Percentiles rank a stretch among this genome's conserved stretches.
phyloP scores from a whole-genome alignment of 2,113 vertebrate species.

The Parotia lawesii region DNA sequence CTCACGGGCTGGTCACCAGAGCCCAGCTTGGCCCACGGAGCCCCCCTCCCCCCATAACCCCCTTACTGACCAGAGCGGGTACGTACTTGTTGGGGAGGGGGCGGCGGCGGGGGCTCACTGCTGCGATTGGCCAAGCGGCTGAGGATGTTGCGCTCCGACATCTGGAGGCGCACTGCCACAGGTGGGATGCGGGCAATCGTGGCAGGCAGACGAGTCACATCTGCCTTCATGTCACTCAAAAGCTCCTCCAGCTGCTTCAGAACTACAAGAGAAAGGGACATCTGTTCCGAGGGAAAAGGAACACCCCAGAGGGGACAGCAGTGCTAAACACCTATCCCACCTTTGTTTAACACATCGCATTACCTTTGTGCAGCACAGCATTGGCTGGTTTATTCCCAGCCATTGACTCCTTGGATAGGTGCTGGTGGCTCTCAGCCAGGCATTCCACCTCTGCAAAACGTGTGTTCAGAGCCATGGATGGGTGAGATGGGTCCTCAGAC shows the following conservation, averaged over 20 bases:
- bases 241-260: slow-evolving; percentile 98
- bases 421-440: slow-evolving; percentile 95
- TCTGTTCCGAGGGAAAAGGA: background rate
- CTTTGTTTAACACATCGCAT: background rate
- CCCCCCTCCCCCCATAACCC: background rate
- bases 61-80: background rate
- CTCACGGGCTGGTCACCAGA: background rate
- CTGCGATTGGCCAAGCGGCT: slow-evolving; percentile 93
- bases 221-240: slow-evolving; percentile 97
- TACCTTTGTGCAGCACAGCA: slow-evolving; percentile 97
- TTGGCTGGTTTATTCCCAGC: slow-evolving; percentile 98
- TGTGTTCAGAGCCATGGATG: slow-evolving; percentile 97
- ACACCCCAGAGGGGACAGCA: background rate
- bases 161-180: slow-evolving; percentile 92
- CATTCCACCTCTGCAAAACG: slow-evolving; percentile 97
- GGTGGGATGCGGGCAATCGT: slow-evolving; percentile 96
- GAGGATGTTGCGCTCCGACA: slow-evolving; percentile 97
- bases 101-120: slow-evolving; percentile 80
- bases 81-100: slow-evolving; percentile 87
- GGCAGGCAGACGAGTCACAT: slow-evolving; percentile 92
- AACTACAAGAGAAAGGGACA: slow-evolving; percentile 72
- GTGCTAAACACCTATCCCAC: background rate
- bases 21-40: background rate
- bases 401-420: slow-evolving; percentile 98
- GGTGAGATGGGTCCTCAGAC: slow-evolving; percentile 95